A percentile compares a stretch with the other conserved stretches of the same genome.
These are phyloP conservation scores for Xanthostigma xanthostigma DNA, from an alignment of 2,888 invertebrate genomes.

Conservation along the genomic window DNA sequence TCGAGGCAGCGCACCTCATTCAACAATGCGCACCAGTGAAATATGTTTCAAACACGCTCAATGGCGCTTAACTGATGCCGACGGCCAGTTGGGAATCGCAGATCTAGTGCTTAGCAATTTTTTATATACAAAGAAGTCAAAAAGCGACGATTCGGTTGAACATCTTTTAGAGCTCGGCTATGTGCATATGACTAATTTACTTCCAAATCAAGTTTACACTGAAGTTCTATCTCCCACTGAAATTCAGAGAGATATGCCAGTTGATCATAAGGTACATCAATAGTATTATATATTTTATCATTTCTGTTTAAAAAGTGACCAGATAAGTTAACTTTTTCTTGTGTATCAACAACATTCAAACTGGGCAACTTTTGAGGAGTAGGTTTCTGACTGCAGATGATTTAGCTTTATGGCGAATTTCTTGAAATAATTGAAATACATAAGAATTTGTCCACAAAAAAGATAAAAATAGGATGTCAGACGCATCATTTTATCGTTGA, in stretches of 20 bases:
- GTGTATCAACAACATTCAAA: no score
- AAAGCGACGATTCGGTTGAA: slow-evolving; percentile 93
- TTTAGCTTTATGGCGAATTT: no score
- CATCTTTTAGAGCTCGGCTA: slow-evolving; percentile 93
- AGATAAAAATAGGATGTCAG: no score
- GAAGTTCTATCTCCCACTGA: slow-evolving; percentile 72
- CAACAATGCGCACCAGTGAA: slow-evolving; percentile 73
- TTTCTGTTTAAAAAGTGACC: no score
- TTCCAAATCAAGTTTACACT: slow-evolving; percentile 88
- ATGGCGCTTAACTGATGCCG: slow-evolving; percentile 94
- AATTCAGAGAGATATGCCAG: slow-evolving; percentile 72
- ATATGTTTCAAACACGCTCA: slow-evolving; percentile 97
- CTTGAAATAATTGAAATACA: no score
- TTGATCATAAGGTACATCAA: slow-evolving; percentile 58
- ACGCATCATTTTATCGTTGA: no score
- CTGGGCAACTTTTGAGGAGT: no score
- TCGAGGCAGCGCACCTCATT: slow-evolving; percentile 52
- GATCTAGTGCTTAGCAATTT: slow-evolving; percentile 93
- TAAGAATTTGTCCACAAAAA: no score
- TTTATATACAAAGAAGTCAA: slow-evolving; percentile 90
- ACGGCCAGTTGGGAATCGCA: slow-evolving; percentile 95
- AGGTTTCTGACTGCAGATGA: no score
- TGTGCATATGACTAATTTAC: slow-evolving; percentile 83
- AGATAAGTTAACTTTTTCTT: no score
- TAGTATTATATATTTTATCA: not conserved